phyloP scores from a whole-genome alignment of 1,140 invertebrate genomes.

The Drosophila arizonae region DNA sequence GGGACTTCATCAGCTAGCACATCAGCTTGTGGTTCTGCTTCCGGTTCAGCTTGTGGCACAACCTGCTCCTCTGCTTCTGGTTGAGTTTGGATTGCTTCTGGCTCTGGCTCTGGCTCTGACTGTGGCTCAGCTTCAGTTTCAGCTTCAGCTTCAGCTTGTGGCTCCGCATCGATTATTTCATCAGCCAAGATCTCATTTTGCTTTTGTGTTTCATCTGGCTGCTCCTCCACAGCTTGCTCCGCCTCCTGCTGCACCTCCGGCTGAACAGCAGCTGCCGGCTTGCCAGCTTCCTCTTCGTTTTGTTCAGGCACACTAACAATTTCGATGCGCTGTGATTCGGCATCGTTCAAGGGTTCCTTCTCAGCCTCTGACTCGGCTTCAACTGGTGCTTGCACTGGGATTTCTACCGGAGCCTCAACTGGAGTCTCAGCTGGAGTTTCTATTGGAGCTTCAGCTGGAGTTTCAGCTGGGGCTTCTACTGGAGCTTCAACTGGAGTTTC shows the following conservation, averaged over 20 bases:
- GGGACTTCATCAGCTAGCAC: background rate
- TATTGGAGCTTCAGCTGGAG: background rate
- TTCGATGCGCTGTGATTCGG: conserved; percentile 19
- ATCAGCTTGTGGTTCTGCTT: background rate
- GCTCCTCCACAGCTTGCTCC: background rate
- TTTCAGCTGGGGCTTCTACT: background rate
- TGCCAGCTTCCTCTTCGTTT: background rate
- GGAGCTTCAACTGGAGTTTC: background rate
- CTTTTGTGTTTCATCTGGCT: background rate
- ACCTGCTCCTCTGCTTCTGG: background rate
- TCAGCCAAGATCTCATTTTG: conserved; percentile 2
- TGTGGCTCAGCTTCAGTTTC: background rate
- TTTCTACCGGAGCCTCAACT: conserved; percentile 5
- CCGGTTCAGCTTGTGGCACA: background rate
- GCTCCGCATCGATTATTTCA: conserved; percentile 3
- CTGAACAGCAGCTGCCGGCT: background rate
- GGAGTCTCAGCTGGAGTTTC: conserved; percentile 9
- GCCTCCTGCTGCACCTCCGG: conserved; percentile 1
- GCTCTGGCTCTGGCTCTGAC: background rate
- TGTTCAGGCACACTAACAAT: background rate
- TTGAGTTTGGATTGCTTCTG: background rate
- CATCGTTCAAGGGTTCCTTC: conserved; percentile 17
- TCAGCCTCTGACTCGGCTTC: conserved; percentile 14
- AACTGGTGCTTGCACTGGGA: background rate
- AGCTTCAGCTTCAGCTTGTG: background rate